Conservation (phyloP, 2,113 vertebrate species). For the Callipepla californica region DNA sequence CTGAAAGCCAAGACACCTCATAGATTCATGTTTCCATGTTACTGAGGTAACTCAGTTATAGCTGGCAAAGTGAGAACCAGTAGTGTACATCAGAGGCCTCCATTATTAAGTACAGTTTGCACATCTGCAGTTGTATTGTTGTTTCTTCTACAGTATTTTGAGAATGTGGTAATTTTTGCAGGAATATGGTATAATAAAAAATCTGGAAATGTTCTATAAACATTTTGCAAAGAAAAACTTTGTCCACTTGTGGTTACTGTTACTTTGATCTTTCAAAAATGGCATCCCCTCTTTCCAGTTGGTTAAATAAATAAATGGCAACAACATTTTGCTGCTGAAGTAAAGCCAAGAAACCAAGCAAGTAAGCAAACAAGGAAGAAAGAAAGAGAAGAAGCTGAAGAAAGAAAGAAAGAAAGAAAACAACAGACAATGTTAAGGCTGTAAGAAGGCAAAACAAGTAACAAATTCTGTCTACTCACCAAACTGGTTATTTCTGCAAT, state of each 20-base stretch:
- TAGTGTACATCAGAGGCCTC: not conserved
- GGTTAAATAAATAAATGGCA: not conserved
- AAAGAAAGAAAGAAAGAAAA: not conserved
- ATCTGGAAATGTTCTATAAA: not conserved
- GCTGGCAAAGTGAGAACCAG: not conserved
- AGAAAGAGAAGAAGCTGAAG: not conserved
- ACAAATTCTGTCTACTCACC: constrained; percentile 79
- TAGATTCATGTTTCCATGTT: not conserved
- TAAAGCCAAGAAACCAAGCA: not conserved
- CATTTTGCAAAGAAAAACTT: not conserved
- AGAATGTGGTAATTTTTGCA: not conserved
- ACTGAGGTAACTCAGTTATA: not conserved
- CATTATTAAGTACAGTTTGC: not conserved
- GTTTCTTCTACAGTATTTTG: not conserved
- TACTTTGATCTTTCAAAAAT: not conserved
- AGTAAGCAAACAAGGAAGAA: not conserved
- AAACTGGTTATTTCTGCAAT: constrained; percentile 91
- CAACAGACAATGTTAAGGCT: not conserved
- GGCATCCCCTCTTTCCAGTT: not conserved
- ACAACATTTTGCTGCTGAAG: not conserved
- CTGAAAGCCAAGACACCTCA: not conserved
- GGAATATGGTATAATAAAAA: not conserved
- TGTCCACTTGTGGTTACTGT: not conserved
- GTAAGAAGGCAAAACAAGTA: not conserved
- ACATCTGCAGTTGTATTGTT: not conserved